Conservation (phyloP, 92 coral and sea anemone genomes). For the Palythoa caribaeorum region DNA sequence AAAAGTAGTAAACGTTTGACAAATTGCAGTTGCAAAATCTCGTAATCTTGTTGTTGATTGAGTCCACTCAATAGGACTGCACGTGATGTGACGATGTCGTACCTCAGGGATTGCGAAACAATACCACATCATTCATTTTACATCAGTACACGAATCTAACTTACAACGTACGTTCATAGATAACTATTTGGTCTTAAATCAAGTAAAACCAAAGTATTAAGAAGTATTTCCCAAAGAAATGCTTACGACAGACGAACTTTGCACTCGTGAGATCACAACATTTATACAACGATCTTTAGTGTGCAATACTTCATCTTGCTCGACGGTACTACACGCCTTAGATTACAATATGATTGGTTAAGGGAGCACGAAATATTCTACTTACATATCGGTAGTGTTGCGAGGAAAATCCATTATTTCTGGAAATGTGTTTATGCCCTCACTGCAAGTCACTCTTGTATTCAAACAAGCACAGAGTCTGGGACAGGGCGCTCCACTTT, state of each 20-base stretch:
- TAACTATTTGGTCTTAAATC: background rate
- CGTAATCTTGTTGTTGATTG: background rate
- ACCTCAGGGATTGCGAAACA: constrained; percentile 14
- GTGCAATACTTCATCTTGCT: no score
- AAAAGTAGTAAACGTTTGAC: background rate
- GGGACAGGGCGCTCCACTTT: constrained; percentile 1
- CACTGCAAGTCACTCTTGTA: constrained; percentile 29
- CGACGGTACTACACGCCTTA: background rate
- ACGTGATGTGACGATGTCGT: background rate
- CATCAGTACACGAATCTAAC: background rate
- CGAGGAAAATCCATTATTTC: background rate
- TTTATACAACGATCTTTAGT: background rate
- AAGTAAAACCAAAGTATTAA: background rate
- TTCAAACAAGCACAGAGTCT: constrained; percentile 7
- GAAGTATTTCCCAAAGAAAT: background rate
- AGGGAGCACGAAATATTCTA: background rate
- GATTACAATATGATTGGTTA: background rate
- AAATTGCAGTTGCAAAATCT: background rate
- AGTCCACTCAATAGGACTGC: no score
- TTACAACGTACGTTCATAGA: background rate
- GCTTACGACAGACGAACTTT: background rate
- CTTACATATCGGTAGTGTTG: constrained; percentile 45
- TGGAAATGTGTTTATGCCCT: constrained; percentile 5
- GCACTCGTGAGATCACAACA: background rate
- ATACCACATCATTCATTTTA: background rate